Evolutionary conservation across 1,140 invertebrate genomes (phyloP), one percentile per base, ranked within the genome.

Genomic region (Cotesia chilonis): DNA sequence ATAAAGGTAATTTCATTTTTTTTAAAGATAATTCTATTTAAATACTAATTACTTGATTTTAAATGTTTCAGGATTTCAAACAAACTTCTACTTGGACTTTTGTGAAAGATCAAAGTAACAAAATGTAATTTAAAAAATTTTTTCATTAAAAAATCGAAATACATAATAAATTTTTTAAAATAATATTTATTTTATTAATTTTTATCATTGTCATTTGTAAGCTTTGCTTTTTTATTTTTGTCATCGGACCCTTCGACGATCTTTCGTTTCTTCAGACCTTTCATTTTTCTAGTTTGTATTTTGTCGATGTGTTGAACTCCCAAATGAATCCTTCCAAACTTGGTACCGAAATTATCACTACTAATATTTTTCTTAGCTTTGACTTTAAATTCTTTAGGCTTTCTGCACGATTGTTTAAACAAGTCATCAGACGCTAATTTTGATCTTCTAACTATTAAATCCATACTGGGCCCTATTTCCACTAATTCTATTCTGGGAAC

Each of bases 391-490:
- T 92, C 91, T 79, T 92, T 95, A 2, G 97, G 96, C 85, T 94
- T 90, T 77, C 91, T 94, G 75, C 93, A 93, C 1, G 97, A 91
- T 81, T 92, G 89, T 81, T 96, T 98, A 85, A 94, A 97, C 0
- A 99, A 85, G 85, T 97, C 95, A 79, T 95, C 93, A 1, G 95
- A 95, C 1, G 96, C 96, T 51, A 99, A 87, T 86, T 96, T 95
- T 2, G 91, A 94, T 77, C 98, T 89, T 73, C 96, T 90, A 1
- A 99, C 80, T 28, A 89, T 88, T 57, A 99, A 93, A 87, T 99
- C 95, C 74, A 96, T 89, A n/a, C 93, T 92, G 59, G 98, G 98
- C 41, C 97, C 97, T 78, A 98, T 96, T 89, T 98, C 96, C 82
- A 94, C 92, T 14, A 99, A 86, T 88, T 99, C 97, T 74, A 98